Conservation (phyloP, 2,888 invertebrate species). For the Cordilura impudica region DNA sequence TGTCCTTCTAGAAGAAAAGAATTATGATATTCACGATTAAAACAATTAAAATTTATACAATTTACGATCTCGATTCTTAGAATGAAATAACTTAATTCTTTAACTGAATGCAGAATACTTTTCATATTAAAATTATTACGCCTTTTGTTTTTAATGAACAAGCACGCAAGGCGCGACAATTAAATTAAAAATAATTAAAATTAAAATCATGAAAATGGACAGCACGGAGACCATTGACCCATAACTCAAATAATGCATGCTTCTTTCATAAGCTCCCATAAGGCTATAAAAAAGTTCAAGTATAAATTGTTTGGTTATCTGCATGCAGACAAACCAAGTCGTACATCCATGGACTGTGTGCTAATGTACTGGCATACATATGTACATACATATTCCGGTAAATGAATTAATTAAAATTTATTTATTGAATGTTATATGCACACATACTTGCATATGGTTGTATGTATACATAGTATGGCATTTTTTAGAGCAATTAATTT, state of each 20-base stretch:
- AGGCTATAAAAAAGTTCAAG: constrained; percentile 11
- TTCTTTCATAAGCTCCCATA: constrained; percentile 42
- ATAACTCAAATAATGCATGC: constrained; percentile 44
- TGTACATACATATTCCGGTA: constrained; percentile 50
- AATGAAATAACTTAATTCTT: constrained; percentile 9
- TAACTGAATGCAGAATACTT: constrained; percentile 1
- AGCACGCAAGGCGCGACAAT: constrained; percentile 75
- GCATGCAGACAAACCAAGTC: constrained; percentile 39
- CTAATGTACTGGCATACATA: constrained; percentile 11
- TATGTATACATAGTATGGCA: neutral
- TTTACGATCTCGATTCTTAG: constrained; percentile 21
- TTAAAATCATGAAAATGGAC: constrained; percentile 74
- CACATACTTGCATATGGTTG: neutral
- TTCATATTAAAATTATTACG: constrained; percentile 11
- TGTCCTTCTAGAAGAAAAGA: too few relatives aligned
- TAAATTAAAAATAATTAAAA: constrained; percentile 77
- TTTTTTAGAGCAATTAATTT: constrained; percentile 17
- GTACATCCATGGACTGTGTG: constrained; percentile 60
- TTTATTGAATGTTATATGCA: constrained; percentile 69
- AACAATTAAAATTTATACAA: constrained; percentile 9
- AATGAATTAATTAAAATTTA: constrained; percentile 74
- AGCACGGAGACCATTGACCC: constrained; percentile 66
- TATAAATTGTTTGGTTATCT: constrained; percentile 5
- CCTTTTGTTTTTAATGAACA: constrained; percentile 57
- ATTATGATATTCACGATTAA: too few relatives aligned